Conservation (phyloP, 2,113 vertebrate species). For the Pontoporia blainvillei region DNA sequence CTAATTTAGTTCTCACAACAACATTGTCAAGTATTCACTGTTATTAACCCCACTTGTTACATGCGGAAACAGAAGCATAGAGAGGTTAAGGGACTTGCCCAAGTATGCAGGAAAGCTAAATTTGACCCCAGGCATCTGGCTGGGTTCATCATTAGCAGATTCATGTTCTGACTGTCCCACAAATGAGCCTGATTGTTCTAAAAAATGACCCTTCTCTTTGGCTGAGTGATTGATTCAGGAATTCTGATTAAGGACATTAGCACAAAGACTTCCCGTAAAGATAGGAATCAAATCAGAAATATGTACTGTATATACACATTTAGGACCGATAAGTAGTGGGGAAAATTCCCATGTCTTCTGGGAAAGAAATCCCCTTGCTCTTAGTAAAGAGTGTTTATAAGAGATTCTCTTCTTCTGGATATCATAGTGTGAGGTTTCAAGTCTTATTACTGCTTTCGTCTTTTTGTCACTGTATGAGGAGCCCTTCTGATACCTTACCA, state of each 20-base stretch:
- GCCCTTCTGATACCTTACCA: background rate
- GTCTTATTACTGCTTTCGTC: background rate
- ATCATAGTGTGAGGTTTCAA: background rate
- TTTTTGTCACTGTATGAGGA: background rate
- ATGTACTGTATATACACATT: background rate
- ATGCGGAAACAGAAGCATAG: background rate
- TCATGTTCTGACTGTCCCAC: background rate
- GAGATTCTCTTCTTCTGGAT: background rate
- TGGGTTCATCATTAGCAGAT: background rate
- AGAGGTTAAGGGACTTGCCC: background rate
- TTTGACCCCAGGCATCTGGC: background rate
- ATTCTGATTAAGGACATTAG: background rate
- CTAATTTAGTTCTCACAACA: background rate
- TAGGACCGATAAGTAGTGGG: background rate
- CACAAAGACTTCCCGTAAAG: background rate
- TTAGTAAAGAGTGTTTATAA: background rate
- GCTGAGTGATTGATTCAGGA: background rate
- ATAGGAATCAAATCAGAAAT: background rate
- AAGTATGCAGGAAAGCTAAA: too few species aligned
- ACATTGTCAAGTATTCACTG: background rate
- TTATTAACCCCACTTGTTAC: background rate
- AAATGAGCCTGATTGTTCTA: background rate
- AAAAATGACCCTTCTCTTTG: background rate
- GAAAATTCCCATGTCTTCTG: background rate
- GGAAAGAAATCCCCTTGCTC: background rate